Evolutionary conservation across 2,797 vertebrate genomes (phyloP), one percentile per base, ranked within the genome.

Genomic region (Clamator glandarius): DNA sequence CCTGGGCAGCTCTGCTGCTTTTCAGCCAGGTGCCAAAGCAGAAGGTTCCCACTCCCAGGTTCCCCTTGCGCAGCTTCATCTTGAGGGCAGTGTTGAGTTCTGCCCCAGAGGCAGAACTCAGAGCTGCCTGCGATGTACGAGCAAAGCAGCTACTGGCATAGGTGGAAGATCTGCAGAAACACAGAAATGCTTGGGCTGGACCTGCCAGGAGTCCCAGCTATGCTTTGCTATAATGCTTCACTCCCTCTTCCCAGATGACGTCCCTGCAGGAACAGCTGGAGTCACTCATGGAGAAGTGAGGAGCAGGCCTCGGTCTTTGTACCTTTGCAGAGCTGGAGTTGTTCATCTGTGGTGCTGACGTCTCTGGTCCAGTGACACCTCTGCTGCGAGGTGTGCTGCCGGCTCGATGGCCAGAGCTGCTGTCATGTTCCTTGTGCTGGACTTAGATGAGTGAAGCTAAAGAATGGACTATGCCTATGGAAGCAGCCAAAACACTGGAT

Each of bases 221-320:
- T 46, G 36, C 50, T 42, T 61, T 35, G 5, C 42, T 75, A 48
- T 28, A 75, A 52, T 5, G 3, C 70, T 7, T 75, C 28, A 1
- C 33, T 91, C n/a, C 18, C 18, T 84, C 24, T 89, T 54, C 48
- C 28, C 84, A 98, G 97, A 97, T 98, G 92, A 97, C 94, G 0
- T 98, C 98, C 73, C 96, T 98, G 79, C 98, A 98, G 66, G 98
- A 98, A 79, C 98, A 98, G 89, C 90, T 98, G 36, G 98, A 98
- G 36, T 97, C 97, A 77, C 97, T 98, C 66, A 96, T 98, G 88
- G 98, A 98, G 93, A 98, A 98, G 92, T 98, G 89, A 98, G 70
- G 66, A 75, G 39, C 9, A 3, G 23, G 21, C 50, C 44, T 33
- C 50, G 42, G 10, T 79, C 63, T 29, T 35, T 2, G 6, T 68